These are phyloP conservation scores for Drosophila novamexicana DNA, from an alignment of 1,140 invertebrate genomes.

Conservation along the genomic window DNA sequence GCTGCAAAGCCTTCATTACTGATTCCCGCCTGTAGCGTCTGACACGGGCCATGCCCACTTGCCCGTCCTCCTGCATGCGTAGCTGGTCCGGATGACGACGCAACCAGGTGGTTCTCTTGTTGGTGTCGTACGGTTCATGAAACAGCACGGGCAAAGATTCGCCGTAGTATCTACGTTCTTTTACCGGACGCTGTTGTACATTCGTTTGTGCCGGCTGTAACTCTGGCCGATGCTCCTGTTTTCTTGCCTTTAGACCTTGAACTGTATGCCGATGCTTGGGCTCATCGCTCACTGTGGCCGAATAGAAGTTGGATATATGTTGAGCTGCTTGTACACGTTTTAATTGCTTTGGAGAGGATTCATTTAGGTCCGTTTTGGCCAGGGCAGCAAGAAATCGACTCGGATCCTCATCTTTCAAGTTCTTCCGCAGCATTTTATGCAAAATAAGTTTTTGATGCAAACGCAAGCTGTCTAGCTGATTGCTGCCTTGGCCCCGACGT, in stretches of 20 bases:
- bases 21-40: constrained; percentile 10
- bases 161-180: constrained; percentile 7
- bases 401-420: background rate
- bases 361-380: background rate
- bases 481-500: constrained; percentile 14
- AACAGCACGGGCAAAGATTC: constrained; percentile 14
- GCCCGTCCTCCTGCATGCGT: background rate
- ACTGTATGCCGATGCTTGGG: background rate
- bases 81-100: constrained; percentile 27
- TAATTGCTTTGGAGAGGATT: too few species aligned
- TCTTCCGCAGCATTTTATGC: background rate
- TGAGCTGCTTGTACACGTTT: background rate
- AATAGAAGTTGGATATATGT: background rate
- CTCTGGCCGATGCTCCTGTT: background rate
- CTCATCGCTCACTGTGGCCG: background rate
- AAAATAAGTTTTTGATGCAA: background rate
- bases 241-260: background rate
- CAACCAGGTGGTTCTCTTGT: constrained; percentile 28
- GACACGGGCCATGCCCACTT: background rate
- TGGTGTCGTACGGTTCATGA: constrained; percentile 26
- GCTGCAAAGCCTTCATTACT: background rate
- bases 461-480: constrained; percentile 7
- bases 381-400: background rate
- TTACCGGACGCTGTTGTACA: background rate
- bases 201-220: too few species aligned